Evolutionary conservation across 2,888 invertebrate genomes (phyloP), one percentile per base, ranked within the genome.

Genomic region (Ennomos fuscantarius): DNA sequence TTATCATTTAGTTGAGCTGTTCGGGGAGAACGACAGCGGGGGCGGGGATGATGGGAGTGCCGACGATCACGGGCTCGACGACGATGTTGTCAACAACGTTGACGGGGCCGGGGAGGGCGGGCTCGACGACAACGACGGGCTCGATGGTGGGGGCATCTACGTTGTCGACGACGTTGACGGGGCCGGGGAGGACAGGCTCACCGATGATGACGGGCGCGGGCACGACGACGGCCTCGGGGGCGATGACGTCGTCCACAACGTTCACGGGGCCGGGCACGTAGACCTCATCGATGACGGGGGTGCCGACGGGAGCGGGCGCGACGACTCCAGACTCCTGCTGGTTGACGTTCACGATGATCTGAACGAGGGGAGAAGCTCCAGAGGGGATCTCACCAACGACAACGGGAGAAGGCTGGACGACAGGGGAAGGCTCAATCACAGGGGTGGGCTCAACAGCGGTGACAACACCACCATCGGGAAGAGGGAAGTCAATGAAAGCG

Each of bases 321-420:
- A 24, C 24, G 24, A 24, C 24, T 24, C 24, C 24, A 24, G 62
- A 60, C 11, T 63, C 66, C 12, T 68, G 65, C 53, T 70, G 58
- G 56, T 70, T 70, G 52, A 76, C 69, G 68, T 79, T 81, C 60
- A 80, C 47, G 70, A 80, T 72, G 66, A 81, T 75, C 68, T 79
- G 77, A 39, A 79, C 76, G 34, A 76, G 66, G 33, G 75, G 73
- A 60, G 70, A 55, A 47, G 50, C 53, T 51, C 52, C 45, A 44
- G 69, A 43, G 41, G 57, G 57, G 49, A 60, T 60, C 12, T 55
- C 53, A 34, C 57, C 43, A 40, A 61, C 10, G 46, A 63, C 41
- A 46, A 65, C 62, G 45, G 69, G 71, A n/a, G 65, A 15, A 41
- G 58, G 47, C 42, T 31, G 35, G 13, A 45, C 50, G 31, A 53